Evolutionary conservation across 2,888 invertebrate species (phyloP).

Genomic region (Hydraecia micacea): DNA sequence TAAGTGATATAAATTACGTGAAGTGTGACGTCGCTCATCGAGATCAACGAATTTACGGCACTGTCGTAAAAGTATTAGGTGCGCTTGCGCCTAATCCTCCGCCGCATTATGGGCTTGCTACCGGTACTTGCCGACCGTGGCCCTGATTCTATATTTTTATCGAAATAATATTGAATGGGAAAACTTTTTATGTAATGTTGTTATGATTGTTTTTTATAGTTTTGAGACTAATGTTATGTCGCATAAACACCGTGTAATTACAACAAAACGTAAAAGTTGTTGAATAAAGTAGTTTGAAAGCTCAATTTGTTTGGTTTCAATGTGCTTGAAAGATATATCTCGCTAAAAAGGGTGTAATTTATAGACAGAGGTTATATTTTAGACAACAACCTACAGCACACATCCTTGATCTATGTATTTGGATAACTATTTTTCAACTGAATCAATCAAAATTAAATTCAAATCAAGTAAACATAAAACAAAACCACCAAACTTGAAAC

Average conservation of each 20-base stretch:
- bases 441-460: conserved; percentile 5
- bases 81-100: conserved; percentile 82
- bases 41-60: conserved; percentile 83
- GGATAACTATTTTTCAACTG: neutral
- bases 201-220: conserved; percentile 45
- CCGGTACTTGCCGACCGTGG: conserved; percentile 76
- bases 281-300: neutral
- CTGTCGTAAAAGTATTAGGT: conserved; percentile 86
- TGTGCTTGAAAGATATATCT: neutral
- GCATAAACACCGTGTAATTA: neutral
- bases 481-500: conserved; percentile 21
- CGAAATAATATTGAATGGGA: conserved; percentile 60
- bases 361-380: neutral
- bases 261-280: neutral
- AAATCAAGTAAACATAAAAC: conserved; percentile 10
- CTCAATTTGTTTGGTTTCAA: neutral
- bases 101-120: conserved; percentile 78
- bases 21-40: conserved; percentile 78
- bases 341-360: neutral
- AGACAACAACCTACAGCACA: neutral
- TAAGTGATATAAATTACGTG: conserved; percentile 79
- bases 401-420: neutral
- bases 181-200: conserved; percentile 43
- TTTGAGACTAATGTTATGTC: neutral
- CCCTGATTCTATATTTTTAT: conserved; percentile 80